Base-by-base conservation (phyloP, 1,140 invertebrate genomes). In the Neodiprion virginianus region DNA sequence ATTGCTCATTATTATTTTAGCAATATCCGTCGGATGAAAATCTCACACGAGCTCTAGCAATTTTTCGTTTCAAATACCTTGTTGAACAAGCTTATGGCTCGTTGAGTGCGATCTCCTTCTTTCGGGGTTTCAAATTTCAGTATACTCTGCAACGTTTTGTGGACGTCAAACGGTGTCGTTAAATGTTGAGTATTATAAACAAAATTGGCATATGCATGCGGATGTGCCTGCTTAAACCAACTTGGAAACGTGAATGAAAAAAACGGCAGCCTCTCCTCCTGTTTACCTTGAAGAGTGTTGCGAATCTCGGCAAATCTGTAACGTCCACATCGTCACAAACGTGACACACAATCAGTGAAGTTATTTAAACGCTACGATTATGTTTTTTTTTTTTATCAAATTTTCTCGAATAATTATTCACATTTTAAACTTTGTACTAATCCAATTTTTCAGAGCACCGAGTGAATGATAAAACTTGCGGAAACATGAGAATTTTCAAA, bases 241-340 rank as follows among this genome's bases (percentile, higher is more conserved):
- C 91, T 86, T 0, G 96, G 96, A 79, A 97, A 91, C 0, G 91
- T 88, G 72, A 97, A 92, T 0, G 93, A 93, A 84, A 98, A 96
- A 77, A 96, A 94, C 0, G 96, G 96, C 48, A 97, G 79, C 8
- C 96, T 90, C 81, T 98, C 96, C 84, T 98, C 96, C 76, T 96
- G 91, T 87, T 97, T 96, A 1, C 96, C 96, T 86, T 97, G 96
- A 10, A 96, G 88, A 0, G 96, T 97, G 78, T 95, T 92, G 1
- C 96, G 91, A 9, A 97, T 93, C 69, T 93, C 90, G 1, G 94
- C 92, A 87, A 96, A 97, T 80, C 95, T 94, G 76, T 23, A 87
- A 82, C 28, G 28, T 4, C 5, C 28, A 40, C 28, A 5, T 40
- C 28, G 28, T 40, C 28, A 40, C 1, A 40, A 40, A 40, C 28